Conservation (phyloP, 2,113 vertebrate species). For the Oplegnathus fasciatus region DNA sequence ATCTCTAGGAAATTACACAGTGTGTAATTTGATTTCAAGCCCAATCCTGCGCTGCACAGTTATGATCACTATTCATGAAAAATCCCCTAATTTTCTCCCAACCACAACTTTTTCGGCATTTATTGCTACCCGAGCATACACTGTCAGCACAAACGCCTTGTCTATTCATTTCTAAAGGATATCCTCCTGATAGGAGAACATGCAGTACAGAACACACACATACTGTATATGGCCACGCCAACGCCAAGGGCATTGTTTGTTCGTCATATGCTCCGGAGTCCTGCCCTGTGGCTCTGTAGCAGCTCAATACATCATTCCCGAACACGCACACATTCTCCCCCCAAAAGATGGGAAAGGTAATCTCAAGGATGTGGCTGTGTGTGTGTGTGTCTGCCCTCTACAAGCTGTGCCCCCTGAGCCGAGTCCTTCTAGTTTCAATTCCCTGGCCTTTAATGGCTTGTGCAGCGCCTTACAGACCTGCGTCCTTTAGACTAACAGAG, state of each 20-base stretch:
- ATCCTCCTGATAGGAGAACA: slow-evolving; percentile 67
- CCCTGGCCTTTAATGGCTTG: slow-evolving; percentile 49
- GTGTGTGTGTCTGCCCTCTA: slow-evolving; percentile 48
- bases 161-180: slow-evolving; percentile 67
- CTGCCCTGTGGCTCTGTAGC: slow-evolving; percentile 51
- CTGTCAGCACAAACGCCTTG: slow-evolving; percentile 29
- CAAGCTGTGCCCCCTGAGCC: slow-evolving; percentile 21
- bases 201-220: slow-evolving; percentile 45
- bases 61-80: slow-evolving; percentile 30
- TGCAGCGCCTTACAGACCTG: slow-evolving; percentile 32
- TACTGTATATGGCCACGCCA: slow-evolving; percentile 37
- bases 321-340: slow-evolving; percentile 15
- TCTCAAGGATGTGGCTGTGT: slow-evolving; percentile 48
- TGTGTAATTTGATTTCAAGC: slow-evolving; percentile 51
- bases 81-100: slow-evolving; percentile 1
- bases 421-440: slow-evolving; percentile 40
- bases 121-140: slow-evolving; percentile 30
- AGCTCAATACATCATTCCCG: slow-evolving; percentile 58
- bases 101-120: slow-evolving; percentile 38
- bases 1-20: slow-evolving; percentile 53
- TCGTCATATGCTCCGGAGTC: slow-evolving; percentile 46
- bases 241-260: slow-evolving; percentile 73
- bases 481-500: slow-evolving; percentile 34
- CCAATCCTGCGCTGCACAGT: slow-evolving; percentile 23
- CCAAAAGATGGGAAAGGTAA: slow-evolving; percentile 58